These are phyloP conservation scores for Aeoliscus strigatus DNA, from an alignment of 2,797 vertebrate genomes.

Conservation along the genomic window DNA sequence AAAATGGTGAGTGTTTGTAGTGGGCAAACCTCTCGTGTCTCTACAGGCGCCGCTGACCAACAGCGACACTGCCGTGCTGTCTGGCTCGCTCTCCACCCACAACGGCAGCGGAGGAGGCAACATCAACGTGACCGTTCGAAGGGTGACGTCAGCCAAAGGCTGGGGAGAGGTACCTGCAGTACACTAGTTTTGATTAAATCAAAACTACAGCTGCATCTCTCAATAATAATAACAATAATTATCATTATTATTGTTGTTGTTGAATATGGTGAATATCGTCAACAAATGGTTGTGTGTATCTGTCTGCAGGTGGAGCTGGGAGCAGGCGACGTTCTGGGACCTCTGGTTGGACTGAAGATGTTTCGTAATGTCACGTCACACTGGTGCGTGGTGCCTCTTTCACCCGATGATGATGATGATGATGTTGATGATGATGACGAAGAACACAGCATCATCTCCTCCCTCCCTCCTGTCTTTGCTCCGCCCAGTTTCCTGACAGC, in stretches of 20 bases:
- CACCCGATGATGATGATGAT: background rate
- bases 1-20: too few relatives aligned
- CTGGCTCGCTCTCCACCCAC: slow-evolving; percentile 94
- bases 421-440: too few relatives aligned
- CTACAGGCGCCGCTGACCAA: slow-evolving; percentile 89
- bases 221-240: too few relatives aligned
- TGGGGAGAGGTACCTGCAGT: slow-evolving; percentile 87
- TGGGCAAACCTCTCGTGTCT: slow-evolving; percentile 7
- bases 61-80: slow-evolving; percentile 90
- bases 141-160: slow-evolving; percentile 89
- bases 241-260: too few relatives aligned
- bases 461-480: background rate
- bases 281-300: background rate
- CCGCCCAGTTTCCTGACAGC: slow-evolving; percentile 86
- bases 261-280: too few relatives aligned
- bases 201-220: too few relatives aligned
- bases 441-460: too few relatives aligned
- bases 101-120: slow-evolving; percentile 94
- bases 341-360: slow-evolving; percentile 89
- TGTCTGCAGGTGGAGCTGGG: slow-evolving; percentile 87
- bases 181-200: too few relatives aligned
- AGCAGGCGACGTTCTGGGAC: slow-evolving; percentile 93
- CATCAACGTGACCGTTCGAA: slow-evolving; percentile 86
- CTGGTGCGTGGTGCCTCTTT: slow-evolving; percentile 71
- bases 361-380: slow-evolving; percentile 90